Base-by-base conservation (phyloP, 2,797 vertebrate genomes). In the Channa striata region DNA sequence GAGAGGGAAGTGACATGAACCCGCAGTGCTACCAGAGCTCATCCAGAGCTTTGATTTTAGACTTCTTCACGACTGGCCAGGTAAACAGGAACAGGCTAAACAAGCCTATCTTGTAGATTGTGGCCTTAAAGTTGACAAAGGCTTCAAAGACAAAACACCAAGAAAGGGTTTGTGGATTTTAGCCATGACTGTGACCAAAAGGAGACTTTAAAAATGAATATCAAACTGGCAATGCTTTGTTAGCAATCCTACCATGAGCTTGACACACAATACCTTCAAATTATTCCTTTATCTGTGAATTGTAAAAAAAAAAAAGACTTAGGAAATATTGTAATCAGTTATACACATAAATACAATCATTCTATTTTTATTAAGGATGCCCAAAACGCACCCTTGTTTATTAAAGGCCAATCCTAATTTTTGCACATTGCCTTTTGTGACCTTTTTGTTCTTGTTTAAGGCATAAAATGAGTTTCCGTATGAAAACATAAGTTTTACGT, bases 21-120 rank as follows among this genome's bases (percentile, higher is more conserved):
- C 37, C 0, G 0, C 25, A 17, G 5, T 36, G 33, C 49, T 49
- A 46, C 39, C 21, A 71, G 57, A 66, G 68, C 23, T 56, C 36
- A 33, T 71, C 40, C 25, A 74, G 12, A 57, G 50, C 30, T 59
- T 33, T 65, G 47, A 64, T 74, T 76, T 73, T 23, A 60, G 54
- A 61, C 25, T 67, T 49, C 48, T 13, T 65, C 54, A 47, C 42
- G 44, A 51, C 30, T 34, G 37, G 46, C 49, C 47, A 65, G 44
- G 21, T 17, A 5, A 48, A 30, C 19, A 72, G 68, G 68, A 34
- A 60, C 17, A 40, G 34, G 39, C 49, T 60, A 6, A 34, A 51
- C 17, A 42, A 11, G 21, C 49, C 17, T 53, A 60, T 53, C 57
- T 67, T 47, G 60, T 21, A 56, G 52, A 66, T 13, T 62, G 39